phyloP scores from a whole-genome alignment of 2,888 invertebrate genomes.

The Zhengitettix transpicula region DNA sequence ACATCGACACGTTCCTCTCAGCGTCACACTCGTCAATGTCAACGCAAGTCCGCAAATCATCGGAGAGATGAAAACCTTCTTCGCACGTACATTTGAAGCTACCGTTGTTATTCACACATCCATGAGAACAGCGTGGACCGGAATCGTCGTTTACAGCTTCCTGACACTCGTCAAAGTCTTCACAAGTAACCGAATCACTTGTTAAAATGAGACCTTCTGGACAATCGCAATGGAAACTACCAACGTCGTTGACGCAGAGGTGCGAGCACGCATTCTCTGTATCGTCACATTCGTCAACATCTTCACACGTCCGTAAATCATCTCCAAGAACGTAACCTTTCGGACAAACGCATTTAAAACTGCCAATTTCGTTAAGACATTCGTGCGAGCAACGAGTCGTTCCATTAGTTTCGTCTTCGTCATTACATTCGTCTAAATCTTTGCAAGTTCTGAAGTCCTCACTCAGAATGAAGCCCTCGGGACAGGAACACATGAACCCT shows the following conservation, averaged over 20 bases:
- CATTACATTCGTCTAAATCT: constrained; percentile 10
- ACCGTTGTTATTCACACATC: constrained; percentile 31
- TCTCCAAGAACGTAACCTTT: constrained; percentile 23
- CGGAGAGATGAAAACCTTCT: constrained; percentile 23
- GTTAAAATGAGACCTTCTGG: constrained; percentile 30
- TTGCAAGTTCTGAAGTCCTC: constrained; percentile 12
- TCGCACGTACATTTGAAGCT: constrained; percentile 34
- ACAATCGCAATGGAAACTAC: constrained; percentile 43
- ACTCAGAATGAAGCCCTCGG: constrained; percentile 22
- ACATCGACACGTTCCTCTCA: constrained; percentile 1
- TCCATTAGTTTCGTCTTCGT: background rate
- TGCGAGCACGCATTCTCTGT: constrained; percentile 29
- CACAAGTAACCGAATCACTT: constrained; percentile 19
- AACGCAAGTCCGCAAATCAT: constrained; percentile 11
- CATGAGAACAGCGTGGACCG: constrained; percentile 23
- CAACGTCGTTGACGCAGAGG: constrained; percentile 40
- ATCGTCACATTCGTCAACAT: constrained; percentile 25
- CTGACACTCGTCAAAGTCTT: background rate
- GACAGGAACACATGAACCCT: constrained; percentile 19
- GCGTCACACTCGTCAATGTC: constrained; percentile 10
- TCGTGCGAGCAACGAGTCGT: constrained; percentile 24
- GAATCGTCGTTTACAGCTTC: background rate
- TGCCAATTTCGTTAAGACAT: constrained; percentile 48
- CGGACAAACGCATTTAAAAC: constrained; percentile 39
- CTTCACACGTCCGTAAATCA: constrained; percentile 28